phyloP scores from a whole-genome alignment of 2,888 invertebrate species.

The Drosophila monieri region DNA sequence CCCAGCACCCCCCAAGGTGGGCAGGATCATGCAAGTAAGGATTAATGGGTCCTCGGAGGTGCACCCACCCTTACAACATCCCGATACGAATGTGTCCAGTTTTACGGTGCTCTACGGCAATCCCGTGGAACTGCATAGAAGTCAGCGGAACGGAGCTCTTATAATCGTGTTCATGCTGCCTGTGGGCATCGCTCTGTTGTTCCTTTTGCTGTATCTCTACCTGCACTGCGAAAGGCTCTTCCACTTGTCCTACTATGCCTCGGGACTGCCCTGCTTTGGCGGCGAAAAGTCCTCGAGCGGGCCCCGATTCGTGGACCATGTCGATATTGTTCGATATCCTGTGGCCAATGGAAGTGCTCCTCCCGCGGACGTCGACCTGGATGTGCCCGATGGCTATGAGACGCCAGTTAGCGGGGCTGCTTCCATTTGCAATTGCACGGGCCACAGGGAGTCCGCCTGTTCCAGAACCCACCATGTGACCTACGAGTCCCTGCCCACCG shows the following conservation, averaged over 20 bases:
- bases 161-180: constrained; percentile 82
- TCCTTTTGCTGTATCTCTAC: constrained; percentile 81
- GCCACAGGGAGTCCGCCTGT: constrained; percentile 53
- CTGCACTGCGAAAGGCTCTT: constrained; percentile 82
- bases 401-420: constrained; percentile 74
- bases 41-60: not conserved
- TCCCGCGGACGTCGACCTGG: constrained; percentile 40
- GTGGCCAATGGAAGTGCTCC: constrained; percentile 50
- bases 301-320: constrained; percentile 72
- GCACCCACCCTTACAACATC: constrained; percentile 14
- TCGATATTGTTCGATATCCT: constrained; percentile 77
- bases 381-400: constrained; percentile 73
- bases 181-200: constrained; percentile 80
- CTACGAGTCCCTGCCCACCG: constrained; percentile 74
- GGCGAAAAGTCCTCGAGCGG: constrained; percentile 38
- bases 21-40: constrained; percentile 16
- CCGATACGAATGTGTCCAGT: constrained; percentile 62
- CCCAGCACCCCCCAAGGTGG: constrained; percentile 2
- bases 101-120: constrained; percentile 77
- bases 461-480: constrained; percentile 75
- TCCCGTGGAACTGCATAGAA: constrained; percentile 76
- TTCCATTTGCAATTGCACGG: constrained; percentile 77
- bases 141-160: constrained; percentile 80
- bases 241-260: constrained; percentile 80
- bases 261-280: constrained; percentile 56